phyloP scores from a whole-genome alignment of 2,888 invertebrate genomes.

The Scaptomyza flava region DNA sequence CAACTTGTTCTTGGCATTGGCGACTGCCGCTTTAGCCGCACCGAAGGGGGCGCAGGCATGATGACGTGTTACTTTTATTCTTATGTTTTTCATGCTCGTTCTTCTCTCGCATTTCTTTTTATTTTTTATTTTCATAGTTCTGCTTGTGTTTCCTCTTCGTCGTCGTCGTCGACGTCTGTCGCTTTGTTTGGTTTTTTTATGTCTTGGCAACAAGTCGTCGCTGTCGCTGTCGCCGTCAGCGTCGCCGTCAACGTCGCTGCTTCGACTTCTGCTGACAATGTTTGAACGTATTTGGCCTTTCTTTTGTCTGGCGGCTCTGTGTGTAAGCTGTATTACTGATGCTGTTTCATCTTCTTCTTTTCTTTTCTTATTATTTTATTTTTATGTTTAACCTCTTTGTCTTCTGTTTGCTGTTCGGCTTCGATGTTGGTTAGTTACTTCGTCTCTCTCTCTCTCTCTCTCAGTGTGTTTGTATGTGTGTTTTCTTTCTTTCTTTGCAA shows the following conservation, averaged over 20 bases:
- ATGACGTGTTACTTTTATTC: constrained; percentile 76
- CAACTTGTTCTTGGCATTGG: constrained; percentile 76
- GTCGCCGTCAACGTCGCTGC: constrained; percentile 32
- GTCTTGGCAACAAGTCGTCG: constrained; percentile 76
- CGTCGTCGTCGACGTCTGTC: constrained; percentile 26
- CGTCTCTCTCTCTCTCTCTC: constrained; percentile 24
- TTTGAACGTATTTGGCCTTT: constrained; percentile 78
- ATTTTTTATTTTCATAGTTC: constrained; percentile 39
- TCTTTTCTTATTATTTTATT: constrained; percentile 26
- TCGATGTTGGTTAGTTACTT: constrained; percentile 51
- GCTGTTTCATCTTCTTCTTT: constrained; percentile 17
- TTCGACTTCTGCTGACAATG: constrained; percentile 58
- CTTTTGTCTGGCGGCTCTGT: constrained; percentile 60
- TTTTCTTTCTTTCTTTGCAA: constrained; percentile 38
- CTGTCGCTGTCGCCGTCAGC: constrained; percentile 30
- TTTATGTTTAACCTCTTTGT: constrained; percentile 56
- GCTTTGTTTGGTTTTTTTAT: constrained; percentile 67
- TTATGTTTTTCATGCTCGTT: constrained; percentile 29
- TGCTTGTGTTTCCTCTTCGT: constrained; percentile 68
- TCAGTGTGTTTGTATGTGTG: constrained; percentile 5
- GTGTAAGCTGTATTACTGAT: constrained; percentile 14
- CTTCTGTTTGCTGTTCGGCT: constrained; percentile 34
- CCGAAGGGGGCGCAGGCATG: constrained; percentile 52
- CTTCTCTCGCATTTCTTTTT: constrained; percentile 44
- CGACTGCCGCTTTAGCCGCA: constrained; percentile 6